These are phyloP conservation scores for Perccottus glenii DNA, from an alignment of 2,113 vertebrate species.

Conservation along the genomic window DNA sequence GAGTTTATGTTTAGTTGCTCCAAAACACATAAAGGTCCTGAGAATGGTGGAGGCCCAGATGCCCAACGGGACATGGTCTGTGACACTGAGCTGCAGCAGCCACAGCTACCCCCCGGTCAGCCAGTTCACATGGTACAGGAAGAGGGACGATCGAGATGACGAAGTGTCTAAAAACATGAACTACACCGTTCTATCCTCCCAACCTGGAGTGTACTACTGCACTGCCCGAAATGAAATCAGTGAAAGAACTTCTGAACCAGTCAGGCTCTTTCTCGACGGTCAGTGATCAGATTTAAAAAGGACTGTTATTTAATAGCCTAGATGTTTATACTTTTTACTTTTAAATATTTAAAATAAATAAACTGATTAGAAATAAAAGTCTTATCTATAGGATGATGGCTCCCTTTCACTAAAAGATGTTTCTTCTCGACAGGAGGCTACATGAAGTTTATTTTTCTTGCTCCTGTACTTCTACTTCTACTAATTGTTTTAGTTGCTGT, in stretches of 20 bases:
- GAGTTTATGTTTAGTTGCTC: slow-evolving; percentile 55
- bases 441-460: not conserved
- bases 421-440: slow-evolving; percentile 26
- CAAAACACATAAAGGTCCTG: slow-evolving; percentile 39
- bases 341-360: too few relatives aligned
- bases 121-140: slow-evolving; percentile 50
- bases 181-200: slow-evolving; percentile 44
- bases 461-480: slow-evolving; percentile 23
- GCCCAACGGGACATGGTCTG: not conserved
- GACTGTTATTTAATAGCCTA: too few relatives aligned
- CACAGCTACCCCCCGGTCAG: slow-evolving; percentile 35
- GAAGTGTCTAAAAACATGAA: fast-evolving
- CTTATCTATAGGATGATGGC: too few relatives aligned
- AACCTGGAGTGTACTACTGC: slow-evolving; percentile 69
- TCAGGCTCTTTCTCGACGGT: slow-evolving; percentile 42
- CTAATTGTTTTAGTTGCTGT: slow-evolving; percentile 15
- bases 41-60: not conserved
- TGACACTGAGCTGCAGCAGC: slow-evolving; percentile 62
- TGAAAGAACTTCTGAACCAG: not conserved
- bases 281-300: slow-evolving; percentile 28
- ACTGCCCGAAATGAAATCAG: slow-evolving; percentile 31
- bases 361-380: too few relatives aligned
- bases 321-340: too few relatives aligned
- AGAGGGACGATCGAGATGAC: fast-evolving
- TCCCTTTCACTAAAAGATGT: not conserved